These are phyloP conservation scores for Camponotus fellah DNA, from an alignment of 2,888 invertebrate genomes.

Conservation along the genomic window DNA sequence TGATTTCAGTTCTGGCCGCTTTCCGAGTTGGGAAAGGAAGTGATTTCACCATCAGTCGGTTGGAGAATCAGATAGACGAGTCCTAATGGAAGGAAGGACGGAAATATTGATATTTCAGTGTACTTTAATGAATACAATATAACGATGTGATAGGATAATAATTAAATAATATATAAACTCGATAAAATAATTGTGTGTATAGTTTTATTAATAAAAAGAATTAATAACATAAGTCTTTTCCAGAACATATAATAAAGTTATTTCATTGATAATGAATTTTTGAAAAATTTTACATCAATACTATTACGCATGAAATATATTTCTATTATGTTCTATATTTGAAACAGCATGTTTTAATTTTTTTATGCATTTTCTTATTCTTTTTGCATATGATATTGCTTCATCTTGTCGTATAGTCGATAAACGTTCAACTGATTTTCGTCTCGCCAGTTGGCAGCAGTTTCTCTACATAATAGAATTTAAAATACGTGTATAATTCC, in stretches of 20 bases:
- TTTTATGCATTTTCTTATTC: neutral
- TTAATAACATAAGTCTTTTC: neutral
- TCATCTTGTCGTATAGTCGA: neutral
- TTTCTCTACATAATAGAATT: conserved; percentile 24
- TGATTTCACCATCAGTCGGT: conserved; percentile 44
- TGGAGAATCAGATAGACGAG: neutral
- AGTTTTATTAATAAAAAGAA: neutral
- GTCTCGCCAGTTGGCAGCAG: conserved; percentile 67
- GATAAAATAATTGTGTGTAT: neutral
- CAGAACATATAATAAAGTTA: neutral
- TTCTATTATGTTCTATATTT: neutral
- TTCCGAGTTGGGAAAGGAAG: neutral
- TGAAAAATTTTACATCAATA: neutral
- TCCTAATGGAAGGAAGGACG: neutral
- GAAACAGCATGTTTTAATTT: neutral
- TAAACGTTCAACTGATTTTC: conserved; percentile 25
- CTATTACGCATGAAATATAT: neutral
- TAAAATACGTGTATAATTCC: conserved; percentile 21
- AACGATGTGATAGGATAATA: neutral
- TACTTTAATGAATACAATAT: neutral
- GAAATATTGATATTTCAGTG: neutral
- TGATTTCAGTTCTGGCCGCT: conserved; percentile 1
- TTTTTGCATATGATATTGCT: neutral
- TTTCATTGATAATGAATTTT: neutral
- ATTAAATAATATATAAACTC: neutral